Evolutionary conservation across 2,888 invertebrate genomes (phyloP).

Genomic region (Drosophila mayaguana): DNA sequence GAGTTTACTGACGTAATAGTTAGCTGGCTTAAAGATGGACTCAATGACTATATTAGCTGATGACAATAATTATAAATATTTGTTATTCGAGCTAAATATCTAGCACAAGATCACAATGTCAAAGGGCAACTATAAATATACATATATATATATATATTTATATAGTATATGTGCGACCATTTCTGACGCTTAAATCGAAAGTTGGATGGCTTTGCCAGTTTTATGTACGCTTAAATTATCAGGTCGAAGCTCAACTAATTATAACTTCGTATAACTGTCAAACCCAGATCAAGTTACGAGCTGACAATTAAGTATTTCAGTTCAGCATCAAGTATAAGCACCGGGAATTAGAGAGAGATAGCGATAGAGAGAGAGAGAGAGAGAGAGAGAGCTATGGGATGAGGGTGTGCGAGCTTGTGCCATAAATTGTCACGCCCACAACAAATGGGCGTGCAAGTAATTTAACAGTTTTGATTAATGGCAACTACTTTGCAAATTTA

Average conservation of each 20-base stretch:
- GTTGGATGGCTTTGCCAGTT: not conserved
- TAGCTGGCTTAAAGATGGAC: not conserved
- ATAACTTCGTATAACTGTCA: conserved; percentile 33
- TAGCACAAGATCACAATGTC: not conserved
- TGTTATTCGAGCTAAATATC: not conserved
- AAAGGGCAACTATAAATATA: not conserved
- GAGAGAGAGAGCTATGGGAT: not conserved
- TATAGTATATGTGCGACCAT: not conserved
- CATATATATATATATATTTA: not conserved
- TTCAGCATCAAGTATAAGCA: conserved; percentile 8
- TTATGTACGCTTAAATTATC: not conserved
- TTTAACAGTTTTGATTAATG: conserved; percentile 67
- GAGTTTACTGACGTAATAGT: no score
- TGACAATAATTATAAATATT: not conserved
- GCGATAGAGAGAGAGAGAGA: conserved; percentile 29
- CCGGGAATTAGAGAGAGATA: not conserved
- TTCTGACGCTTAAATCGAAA: not conserved
- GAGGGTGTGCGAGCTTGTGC: conserved; percentile 14
- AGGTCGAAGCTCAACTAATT: conserved; percentile 23
- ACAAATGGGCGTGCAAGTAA: conserved; percentile 26
- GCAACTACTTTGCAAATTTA: conserved; percentile 58
- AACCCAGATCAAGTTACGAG: conserved; percentile 33
- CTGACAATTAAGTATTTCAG: conserved; percentile 11
- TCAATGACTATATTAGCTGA: not conserved
- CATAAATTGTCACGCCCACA: conserved; percentile 30